Percentiles rank a stretch among this genome's conserved stretches.
Evolutionary conservation across 2,113 vertebrate species (phyloP).

Genomic region (Ceyx melanurus): DNA sequence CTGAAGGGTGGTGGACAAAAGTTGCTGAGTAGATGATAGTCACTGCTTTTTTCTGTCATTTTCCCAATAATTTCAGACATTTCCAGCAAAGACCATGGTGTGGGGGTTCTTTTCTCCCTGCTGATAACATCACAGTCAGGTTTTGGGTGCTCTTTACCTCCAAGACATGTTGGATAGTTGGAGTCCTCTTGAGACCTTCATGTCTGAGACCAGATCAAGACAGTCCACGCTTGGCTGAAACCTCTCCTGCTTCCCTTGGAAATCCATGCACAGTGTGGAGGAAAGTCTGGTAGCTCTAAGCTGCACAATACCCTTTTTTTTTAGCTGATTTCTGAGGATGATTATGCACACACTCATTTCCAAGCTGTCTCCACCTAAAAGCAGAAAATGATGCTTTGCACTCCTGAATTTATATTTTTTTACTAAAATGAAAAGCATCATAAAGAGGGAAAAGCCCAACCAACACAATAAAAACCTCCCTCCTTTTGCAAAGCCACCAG

Average conservation of each 20-base stretch:
- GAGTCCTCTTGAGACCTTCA: not conserved
- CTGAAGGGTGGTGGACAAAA: not conserved
- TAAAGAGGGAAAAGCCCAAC: not conserved
- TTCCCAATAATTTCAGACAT: not conserved
- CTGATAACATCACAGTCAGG: not conserved
- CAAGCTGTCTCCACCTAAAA: not conserved
- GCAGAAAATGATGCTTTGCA: not conserved
- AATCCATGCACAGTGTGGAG: not conserved
- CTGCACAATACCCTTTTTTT: not conserved
- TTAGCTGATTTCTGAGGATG: not conserved
- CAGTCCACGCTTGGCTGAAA: not conserved
- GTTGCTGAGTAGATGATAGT: not conserved
- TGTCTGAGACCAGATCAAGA: not conserved
- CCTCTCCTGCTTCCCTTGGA: not conserved
- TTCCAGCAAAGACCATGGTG: not conserved
- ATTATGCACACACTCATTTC: not conserved
- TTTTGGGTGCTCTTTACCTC: not conserved
- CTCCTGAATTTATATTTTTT: not conserved
- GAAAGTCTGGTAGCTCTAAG: not conserved
- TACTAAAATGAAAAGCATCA: not conserved
- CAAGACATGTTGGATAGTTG: not conserved
- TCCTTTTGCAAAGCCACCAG: not conserved
- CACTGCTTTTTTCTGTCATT: not conserved
- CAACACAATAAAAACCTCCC: not conserved
- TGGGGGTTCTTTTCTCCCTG: not conserved